Percentiles rank a stretch among this genome's conserved stretches.
These are phyloP conservation scores for Labrus mixtus DNA, from an alignment of 2,113 vertebrate species.

Conservation along the genomic window DNA sequence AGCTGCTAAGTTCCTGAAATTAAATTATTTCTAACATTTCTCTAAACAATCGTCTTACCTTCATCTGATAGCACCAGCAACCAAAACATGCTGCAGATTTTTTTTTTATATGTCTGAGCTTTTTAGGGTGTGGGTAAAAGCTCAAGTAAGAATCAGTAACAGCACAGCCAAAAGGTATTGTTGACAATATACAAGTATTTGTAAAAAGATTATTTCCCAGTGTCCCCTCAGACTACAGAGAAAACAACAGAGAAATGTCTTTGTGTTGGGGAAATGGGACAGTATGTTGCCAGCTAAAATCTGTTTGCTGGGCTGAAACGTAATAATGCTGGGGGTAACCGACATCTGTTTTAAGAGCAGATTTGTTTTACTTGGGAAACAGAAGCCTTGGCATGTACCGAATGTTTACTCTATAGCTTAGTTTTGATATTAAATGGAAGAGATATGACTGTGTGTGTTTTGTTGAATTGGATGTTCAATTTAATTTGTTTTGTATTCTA, in stretches of 20 bases:
- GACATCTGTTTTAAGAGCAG: not conserved
- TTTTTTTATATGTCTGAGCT: not conserved
- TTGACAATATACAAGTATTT: slow-evolving; percentile 20
- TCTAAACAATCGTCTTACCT: not conserved
- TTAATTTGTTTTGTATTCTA: too few relatives aligned
- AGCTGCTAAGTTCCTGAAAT: not conserved
- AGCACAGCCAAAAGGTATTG: slow-evolving; percentile 15
- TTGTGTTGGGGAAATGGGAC: not conserved
- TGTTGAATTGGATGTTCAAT: too few relatives aligned
- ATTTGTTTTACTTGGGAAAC: not conserved
- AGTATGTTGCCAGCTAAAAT: not conserved
- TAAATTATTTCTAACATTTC: not conserved
- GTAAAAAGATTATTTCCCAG: slow-evolving; percentile 29
- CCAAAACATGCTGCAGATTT: slow-evolving; percentile 1
- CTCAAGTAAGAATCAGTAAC: not conserved
- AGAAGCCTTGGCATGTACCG: too few relatives aligned
- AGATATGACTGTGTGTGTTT: too few relatives aligned
- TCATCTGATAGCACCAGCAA: not conserved
- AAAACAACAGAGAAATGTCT: slow-evolving; percentile 1
- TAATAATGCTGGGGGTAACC: not conserved
- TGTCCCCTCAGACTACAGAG: not conserved
- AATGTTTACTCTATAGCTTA: too few relatives aligned
- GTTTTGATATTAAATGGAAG: too few relatives aligned
- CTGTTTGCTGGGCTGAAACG: not conserved
- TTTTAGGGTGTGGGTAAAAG: not conserved